phyloP scores from a whole-genome alignment of 2,797 vertebrate species.

The Numenius phaeopus region DNA sequence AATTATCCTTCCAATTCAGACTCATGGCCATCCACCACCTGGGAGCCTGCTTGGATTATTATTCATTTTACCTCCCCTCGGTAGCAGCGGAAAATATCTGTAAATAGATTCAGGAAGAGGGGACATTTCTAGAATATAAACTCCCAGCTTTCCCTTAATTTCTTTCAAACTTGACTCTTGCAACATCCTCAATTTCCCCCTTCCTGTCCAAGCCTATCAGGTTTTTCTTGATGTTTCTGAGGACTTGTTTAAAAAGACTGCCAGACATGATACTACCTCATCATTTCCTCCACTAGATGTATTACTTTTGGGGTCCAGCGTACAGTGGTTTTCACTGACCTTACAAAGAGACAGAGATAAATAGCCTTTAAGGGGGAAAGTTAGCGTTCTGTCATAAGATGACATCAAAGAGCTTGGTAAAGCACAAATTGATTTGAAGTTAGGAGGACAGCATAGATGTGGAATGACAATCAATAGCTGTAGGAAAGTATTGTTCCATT shows the following conservation, averaged over 20 bases:
- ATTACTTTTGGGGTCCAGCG: constrained; percentile 20
- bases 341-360: constrained; percentile 66
- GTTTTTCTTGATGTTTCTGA: background rate
- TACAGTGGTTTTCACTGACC: constrained; percentile 56
- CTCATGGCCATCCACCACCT: constrained; percentile 29
- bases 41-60: constrained; percentile 47
- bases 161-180: constrained; percentile 27
- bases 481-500: constrained; percentile 43
- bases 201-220: background rate
- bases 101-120: constrained; percentile 48
- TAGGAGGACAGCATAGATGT: constrained; percentile 46
- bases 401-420: constrained; percentile 56
- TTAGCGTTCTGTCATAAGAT: constrained; percentile 48
- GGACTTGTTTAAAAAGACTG: constrained; percentile 52
- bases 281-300: constrained; percentile 43
- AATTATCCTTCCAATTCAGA: constrained; percentile 65
- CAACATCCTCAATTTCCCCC: background rate
- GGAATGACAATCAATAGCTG: constrained; percentile 50
- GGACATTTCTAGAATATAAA: constrained; percentile 51
- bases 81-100: background rate
- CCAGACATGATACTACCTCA: constrained; percentile 33
- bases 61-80: background rate
- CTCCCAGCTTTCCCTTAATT: constrained; percentile 2
- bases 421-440: constrained; percentile 63
- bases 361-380: constrained; percentile 46